A percentile compares a stretch with the other conserved stretches of the same genome.
These are phyloP conservation scores for Camelus dromedarius DNA, from an alignment of 2,113 vertebrate species.

Conservation along the genomic window DNA sequence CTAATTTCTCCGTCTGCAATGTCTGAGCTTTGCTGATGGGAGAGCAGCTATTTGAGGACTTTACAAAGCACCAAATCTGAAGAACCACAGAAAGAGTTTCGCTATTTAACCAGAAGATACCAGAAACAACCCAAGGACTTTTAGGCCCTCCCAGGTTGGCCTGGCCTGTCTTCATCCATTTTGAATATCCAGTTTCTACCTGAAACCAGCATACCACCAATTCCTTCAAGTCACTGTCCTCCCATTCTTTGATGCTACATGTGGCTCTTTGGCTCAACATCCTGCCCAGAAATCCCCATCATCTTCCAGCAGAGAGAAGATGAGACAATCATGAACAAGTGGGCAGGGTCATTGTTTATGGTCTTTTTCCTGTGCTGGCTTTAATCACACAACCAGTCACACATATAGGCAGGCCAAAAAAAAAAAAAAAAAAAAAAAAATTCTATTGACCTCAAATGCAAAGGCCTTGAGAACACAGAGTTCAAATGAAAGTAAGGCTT, in stretches of 20 bases:
- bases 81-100: background rate
- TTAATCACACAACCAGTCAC: conserved; percentile 44
- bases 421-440: too few relatives aligned
- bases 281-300: background rate
- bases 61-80: background rate
- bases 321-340: background rate
- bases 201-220: background rate
- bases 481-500: conserved; percentile 29
- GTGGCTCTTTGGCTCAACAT: background rate
- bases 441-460: background rate
- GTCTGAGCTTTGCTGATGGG: background rate
- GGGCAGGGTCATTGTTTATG: background rate
- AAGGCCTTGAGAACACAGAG: conserved; percentile 1
- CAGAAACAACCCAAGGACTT: background rate
- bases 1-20: conserved; percentile 6
- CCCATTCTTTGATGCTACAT: background rate
- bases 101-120: background rate
- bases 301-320: background rate
- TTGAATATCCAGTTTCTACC: conserved; percentile 5
- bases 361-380: background rate
- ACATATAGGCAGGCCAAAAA: background rate
- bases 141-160: background rate
- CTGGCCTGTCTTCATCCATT: background rate
- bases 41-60: background rate
- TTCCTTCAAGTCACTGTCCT: background rate